Evolutionary conservation across 1,140 invertebrate genomes (phyloP), one percentile per base, ranked within the genome.

Genomic region (Dendrolimus punctatus): DNA sequence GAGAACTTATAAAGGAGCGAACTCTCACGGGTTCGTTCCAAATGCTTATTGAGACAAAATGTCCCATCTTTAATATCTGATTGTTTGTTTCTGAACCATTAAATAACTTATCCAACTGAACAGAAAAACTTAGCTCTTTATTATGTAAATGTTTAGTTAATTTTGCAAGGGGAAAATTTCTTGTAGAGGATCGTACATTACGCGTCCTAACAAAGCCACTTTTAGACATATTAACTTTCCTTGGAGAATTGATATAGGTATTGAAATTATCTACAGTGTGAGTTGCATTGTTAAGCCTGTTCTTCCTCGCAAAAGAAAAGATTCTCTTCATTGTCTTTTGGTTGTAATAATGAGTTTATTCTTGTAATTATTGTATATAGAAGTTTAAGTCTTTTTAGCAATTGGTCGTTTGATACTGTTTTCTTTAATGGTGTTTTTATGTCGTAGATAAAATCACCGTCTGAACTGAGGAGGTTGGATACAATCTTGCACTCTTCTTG

Each of bases 401-500:
- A 59, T 69, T 87, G 73, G 38, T 71, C 71, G 6, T 73, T 47
- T 5, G 73, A 58, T 4, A 68, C 60, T 69, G 57, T 6, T 55
- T 66, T 40, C 51, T 54, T 45, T 9, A 58, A 57, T 6, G 58
- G 41, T 53, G 62, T 71, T 40, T 71, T 78, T 5, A 68, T 56
- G n/a, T 75, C 57, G 39, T 76, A 78, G 6, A 63, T 40, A 51
- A 71, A 71, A 56, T 77, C 76, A 5, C 59, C 55, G n/a, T 53
- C 48, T 2, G 66, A 59, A 50, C 64, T 66, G 23, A 80, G 53
- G 5, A 84, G 60, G 55, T 87, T 76, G 55, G 66, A 73, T 0
- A 87, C 84, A 8, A 76, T 69, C 67, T 87, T 82, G 56, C 85
- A 87, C 58, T 88, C 87, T 39, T 66, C 64, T 65, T 80, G 66